Evolutionary conservation across 2,797 vertebrate species (phyloP), one percentile per base, ranked within the genome.

Genomic region (Mus spretus): DNA sequence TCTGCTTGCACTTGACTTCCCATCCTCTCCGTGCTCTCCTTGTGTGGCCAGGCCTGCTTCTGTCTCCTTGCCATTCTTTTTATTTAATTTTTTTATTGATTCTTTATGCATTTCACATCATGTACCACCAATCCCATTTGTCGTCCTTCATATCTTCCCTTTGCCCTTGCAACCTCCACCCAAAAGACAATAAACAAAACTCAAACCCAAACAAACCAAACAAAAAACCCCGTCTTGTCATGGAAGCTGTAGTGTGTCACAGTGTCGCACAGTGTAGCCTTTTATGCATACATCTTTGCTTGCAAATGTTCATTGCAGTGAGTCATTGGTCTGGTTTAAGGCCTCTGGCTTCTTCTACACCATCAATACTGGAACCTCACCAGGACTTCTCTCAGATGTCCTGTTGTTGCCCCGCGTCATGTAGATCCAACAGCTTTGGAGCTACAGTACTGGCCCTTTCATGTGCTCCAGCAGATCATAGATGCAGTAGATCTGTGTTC

Each of bases 31-130:
- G 1, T 6, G n/a, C 34, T 91, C 4, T 17, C 1, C 40, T 13
- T 67, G 9, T 81, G 47, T 31, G 89, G 78, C 63, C 63, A 75
- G 70, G 28, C 57, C 34, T 53, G 55, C 6, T 88, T 63, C 57
- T 90, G 88, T 74, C 53, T 81, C 55, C 82, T 89, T 55, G 59
- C 82, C 74, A 47, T 14, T 74, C 19, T 47, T 47, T 61, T 24
- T 7, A 61, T 31, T 10, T 26, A 26, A 13, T 17, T 37, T 72
- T 72, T 72, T 22, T 12, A 75, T 75, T 75, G 72, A 75, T 44
- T 40, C 70, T 74, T 74, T 75, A 44, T 44, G 22, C 22, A 12
- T 44, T 44, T 44, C 9, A 44, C 72, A 75, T 26, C 22, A 44
- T 44, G 37, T 22, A 75, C 11, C 11, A 14, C 72, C 37, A 44